Evolutionary conservation across 2,797 vertebrate species (phyloP), one percentile per base, ranked within the genome.

Genomic region (Sphaeramia orbicularis): DNA sequence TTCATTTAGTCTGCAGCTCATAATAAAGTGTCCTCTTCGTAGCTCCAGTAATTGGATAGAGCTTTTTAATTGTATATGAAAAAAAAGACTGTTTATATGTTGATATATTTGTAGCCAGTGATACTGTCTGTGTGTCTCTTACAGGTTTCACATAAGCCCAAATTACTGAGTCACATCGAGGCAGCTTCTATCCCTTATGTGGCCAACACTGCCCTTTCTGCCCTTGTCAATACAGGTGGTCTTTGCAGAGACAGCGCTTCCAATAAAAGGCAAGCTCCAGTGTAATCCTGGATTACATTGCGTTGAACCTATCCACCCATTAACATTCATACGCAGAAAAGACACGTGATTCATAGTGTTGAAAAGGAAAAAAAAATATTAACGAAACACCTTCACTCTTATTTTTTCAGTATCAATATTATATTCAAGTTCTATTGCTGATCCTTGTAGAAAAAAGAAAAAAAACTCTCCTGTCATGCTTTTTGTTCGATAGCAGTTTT

Each of bases 141-240:
- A 58, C 83, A 98, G 97, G 91, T 97, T 48, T 96, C 96, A 68
- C 93, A 91, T 72, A 97, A 96, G 41, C 96, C 96, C 14, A 95
- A 91, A 47, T 82, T 80, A 21, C 81, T 97, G 83, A 95, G 90
- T 87, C 96, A 98, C 83, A 76, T 61, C 13, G 94, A 98, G 76
- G 96, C 96, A 30, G 96, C 96, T 13, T 96, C 97, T 48, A 89
- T 98, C 80, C 97, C 97, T 0, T 98, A 96, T 1, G 96, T 96
- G 4, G 95, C 95, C 65, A 93, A 91, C 77, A 98, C 97, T 0
- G 92, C 95, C 0, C 93, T 96, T 93, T 95, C 96, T 82, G 96
- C 96, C 0, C 76, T 98, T 42, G 94, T 92, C 54, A 94, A 95
- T 43, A 91, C 94, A 45, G 96, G 95, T 10, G 95, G 96, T 44